A percentile compares a stretch with the other conserved stretches of the same genome.
Evolutionary conservation across 2,797 vertebrate species (phyloP).

Genomic region (Sebastes steindachneri): DNA sequence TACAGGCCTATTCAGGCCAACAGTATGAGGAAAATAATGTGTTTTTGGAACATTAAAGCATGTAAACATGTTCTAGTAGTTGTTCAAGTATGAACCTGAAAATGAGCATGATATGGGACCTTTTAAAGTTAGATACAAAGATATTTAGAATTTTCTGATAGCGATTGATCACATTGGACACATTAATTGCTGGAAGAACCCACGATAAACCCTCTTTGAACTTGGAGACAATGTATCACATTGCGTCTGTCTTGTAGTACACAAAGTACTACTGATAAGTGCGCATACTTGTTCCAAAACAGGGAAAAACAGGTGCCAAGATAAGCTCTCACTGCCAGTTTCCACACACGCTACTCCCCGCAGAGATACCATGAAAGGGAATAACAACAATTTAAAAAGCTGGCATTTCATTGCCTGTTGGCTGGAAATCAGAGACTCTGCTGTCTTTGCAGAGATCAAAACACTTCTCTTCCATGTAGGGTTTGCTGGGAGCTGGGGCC

Average conservation of each 20-base stretch:
- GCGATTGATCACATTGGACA: not conserved
- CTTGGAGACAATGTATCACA: not conserved
- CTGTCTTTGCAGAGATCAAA: constrained; percentile 10
- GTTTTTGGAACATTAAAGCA: too few species aligned
- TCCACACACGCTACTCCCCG: constrained; percentile 21
- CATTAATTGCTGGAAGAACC: not conserved
- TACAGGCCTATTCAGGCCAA: not conserved
- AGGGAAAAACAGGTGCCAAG: constrained; percentile 19
- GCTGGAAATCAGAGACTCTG: constrained; percentile 11
- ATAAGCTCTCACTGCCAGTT: constrained; percentile 9
- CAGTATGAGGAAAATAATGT: too few species aligned
- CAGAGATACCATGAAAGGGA: constrained; percentile 36
- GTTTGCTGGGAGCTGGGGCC: constrained; percentile 6
- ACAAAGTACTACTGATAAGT: not conserved
- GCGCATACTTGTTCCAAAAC: constrained; percentile 5
- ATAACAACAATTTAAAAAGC: constrained; percentile 7
- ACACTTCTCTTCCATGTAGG: not conserved
- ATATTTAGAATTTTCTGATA: not conserved
- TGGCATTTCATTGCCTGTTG: not conserved
- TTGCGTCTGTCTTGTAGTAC: not conserved
- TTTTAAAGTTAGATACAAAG: not conserved
- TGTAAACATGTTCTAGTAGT: too few species aligned
- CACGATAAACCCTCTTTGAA: not conserved
- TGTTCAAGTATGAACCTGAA: too few species aligned
- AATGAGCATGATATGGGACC: too few species aligned